A percentile compares a stretch with the other conserved stretches of the same genome.
Conservation (phyloP, 2,888 invertebrate genomes). For the Stratiomys singularior region DNA sequence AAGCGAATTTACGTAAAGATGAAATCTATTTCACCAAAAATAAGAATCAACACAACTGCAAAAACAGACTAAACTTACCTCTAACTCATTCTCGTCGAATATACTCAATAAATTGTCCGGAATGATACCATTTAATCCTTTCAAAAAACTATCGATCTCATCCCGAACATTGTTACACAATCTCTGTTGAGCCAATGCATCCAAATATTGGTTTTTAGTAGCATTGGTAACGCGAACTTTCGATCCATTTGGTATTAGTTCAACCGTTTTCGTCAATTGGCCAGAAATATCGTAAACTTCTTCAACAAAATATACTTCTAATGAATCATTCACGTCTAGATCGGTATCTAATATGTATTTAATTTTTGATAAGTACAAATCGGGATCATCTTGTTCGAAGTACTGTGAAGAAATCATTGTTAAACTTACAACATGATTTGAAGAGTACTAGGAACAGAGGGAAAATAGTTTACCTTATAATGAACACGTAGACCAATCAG, state of each 20-base stretch:
- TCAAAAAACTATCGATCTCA: constrained; percentile 88
- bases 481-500: constrained; percentile 92
- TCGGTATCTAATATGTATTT: constrained; percentile 93
- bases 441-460: background rate
- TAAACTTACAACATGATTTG: background rate
- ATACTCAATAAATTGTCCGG: constrained; percentile 93
- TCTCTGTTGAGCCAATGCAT: constrained; percentile 88
- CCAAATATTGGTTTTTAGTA: constrained; percentile 78
- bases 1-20: too few species aligned
- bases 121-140: constrained; percentile 89
- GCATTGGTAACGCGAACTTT: constrained; percentile 72
- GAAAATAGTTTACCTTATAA: constrained; percentile 80
- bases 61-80: constrained; percentile 70
- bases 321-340: constrained; percentile 77
- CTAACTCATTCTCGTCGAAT: constrained; percentile 95
- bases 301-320: constrained; percentile 89
- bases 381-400: constrained; percentile 96
- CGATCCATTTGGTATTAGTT: constrained; percentile 85
- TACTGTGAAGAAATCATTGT: constrained; percentile 70
- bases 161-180: constrained; percentile 83
- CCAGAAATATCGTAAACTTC: constrained; percentile 86
- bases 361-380: constrained; percentile 91
- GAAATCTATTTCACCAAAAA: too few species aligned
- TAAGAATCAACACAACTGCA: too few species aligned
- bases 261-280: constrained; percentile 79